phyloP scores from a whole-genome alignment of 2,888 invertebrate species.

The Micoletzkya japonica region DNA sequence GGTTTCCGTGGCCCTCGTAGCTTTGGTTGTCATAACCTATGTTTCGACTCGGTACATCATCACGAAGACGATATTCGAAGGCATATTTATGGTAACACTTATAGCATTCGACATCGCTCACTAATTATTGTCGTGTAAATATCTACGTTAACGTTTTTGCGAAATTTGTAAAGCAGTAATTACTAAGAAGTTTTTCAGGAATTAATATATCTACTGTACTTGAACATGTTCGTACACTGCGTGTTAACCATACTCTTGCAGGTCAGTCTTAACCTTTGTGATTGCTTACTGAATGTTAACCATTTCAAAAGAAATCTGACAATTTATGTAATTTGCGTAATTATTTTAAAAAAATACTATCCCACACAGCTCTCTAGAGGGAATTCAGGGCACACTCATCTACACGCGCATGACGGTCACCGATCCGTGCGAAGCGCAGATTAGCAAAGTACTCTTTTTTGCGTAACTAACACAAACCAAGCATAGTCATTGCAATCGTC shows the following conservation, averaged over 20 bases:
- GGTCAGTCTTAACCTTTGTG: neutral
- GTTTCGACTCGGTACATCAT: neutral
- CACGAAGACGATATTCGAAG: constrained; percentile 7
- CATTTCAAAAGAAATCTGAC: too few species aligned
- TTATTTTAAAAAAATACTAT: neutral
- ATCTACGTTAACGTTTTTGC: too few species aligned
- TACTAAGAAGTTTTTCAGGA: constrained; percentile 9
- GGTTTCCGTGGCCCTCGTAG: neutral
- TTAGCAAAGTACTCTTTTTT: neutral
- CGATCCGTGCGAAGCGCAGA: neutral
- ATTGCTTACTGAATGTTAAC: neutral
- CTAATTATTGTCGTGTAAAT: too few species aligned
- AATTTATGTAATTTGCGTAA: neutral
- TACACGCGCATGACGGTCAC: neutral
- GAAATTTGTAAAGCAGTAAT: neutral
- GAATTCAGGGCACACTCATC: neutral
- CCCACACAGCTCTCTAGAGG: too few species aligned
- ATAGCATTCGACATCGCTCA: too few species aligned
- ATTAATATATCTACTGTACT: neutral
- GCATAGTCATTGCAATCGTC: neutral
- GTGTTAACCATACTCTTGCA: neutral
- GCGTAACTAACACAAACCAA: neutral
- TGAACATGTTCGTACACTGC: constrained; percentile 3
- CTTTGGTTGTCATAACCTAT: neutral
- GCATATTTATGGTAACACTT: constrained; percentile 3